Evolutionary conservation across 1,140 invertebrate genomes (phyloP), one percentile per base, ranked within the genome.

Genomic region (Eupeodes corollae): DNA sequence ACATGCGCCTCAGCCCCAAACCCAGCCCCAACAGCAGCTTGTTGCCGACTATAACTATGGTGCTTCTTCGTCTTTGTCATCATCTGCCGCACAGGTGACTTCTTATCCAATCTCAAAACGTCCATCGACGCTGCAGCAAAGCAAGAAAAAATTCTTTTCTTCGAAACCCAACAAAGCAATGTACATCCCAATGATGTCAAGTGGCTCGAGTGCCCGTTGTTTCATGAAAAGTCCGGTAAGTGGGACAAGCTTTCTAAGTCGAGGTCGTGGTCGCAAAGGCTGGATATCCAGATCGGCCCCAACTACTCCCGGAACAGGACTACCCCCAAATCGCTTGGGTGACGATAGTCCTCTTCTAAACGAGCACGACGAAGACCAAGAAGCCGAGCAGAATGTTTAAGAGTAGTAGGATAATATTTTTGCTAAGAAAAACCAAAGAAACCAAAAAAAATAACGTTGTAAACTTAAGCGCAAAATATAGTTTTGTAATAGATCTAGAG

Each of bases 231-330:
- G 66, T 52, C 65, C 66, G 6, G 55, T 65, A 1, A 57, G 55
- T 45, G 55, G 56, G 15, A 63, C 54, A 34, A 67, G 61, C 47
- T 61, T 68, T 40, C 50, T 60, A 13, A 58, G 54, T 16, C 52
- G 57, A 0, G 56, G 50, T 1, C 55, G 49, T 13, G 55, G 54
- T 26, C 59, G 65, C 42, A 77, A 72, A 57, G 69, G 75, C 33
- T 82, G 79, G 79, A 57, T 82, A 12, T 83, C 84, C 0, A 69
- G 82, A 15, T 86, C 83, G 1, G 84, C 84, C 0, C 84, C 84
- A 0, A 83, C 80, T 3, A 88, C 84, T 0, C 84, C 84, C 0
- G 76, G 73, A 56, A 76, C 71, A 31, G 61, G 61, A 18, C 67
- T 70, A 49, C 76, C 72, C 40, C 70, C 70, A 26, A 69, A 67